Conservation (phyloP, 2,888 invertebrate species). For the Hydropsyche betteni region DNA sequence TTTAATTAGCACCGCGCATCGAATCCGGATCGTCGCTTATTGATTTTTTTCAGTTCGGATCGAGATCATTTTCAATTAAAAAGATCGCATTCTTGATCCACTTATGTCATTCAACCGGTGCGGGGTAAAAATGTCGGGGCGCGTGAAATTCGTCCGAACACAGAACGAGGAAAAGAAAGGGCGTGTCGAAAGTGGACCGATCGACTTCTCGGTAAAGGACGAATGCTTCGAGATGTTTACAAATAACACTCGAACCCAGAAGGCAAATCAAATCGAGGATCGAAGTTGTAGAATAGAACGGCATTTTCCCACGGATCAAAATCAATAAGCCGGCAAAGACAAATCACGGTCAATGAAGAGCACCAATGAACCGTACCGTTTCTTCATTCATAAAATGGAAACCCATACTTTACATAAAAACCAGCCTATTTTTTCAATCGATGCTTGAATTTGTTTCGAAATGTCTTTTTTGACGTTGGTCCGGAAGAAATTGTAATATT, state of each 20-base stretch:
- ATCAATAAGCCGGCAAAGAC: conserved; percentile 28
- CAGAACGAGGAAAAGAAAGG: conserved; percentile 22
- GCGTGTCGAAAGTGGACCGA: conserved; percentile 16
- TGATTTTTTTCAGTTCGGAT: conserved; percentile 21
- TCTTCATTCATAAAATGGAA: too few species aligned
- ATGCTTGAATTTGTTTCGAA: too few species aligned
- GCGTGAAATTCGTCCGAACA: conserved; percentile 33
- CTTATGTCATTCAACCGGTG: not conserved
- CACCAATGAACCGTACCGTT: conserved; percentile 22
- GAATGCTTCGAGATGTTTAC: not conserved
- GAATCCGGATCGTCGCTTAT: conserved; percentile 1
- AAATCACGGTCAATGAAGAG: conserved; percentile 8
- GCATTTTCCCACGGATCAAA: conserved; percentile 45
- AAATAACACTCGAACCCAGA: not conserved
- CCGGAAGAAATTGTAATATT: too few species aligned
- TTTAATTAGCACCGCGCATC: conserved; percentile 11
- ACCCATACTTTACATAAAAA: too few species aligned
- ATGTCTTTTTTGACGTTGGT: too few species aligned
- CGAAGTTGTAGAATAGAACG: not conserved
- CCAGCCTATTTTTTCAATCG: too few species aligned
- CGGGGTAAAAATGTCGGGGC: not conserved
- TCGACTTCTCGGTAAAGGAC: conserved; percentile 25
- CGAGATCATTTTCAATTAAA: not conserved
- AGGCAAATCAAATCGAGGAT: conserved; percentile 21
- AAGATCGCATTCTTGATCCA: not conserved